phyloP scores from a whole-genome alignment of 2,888 invertebrate genomes.

The Metopia argyrocephala region DNA sequence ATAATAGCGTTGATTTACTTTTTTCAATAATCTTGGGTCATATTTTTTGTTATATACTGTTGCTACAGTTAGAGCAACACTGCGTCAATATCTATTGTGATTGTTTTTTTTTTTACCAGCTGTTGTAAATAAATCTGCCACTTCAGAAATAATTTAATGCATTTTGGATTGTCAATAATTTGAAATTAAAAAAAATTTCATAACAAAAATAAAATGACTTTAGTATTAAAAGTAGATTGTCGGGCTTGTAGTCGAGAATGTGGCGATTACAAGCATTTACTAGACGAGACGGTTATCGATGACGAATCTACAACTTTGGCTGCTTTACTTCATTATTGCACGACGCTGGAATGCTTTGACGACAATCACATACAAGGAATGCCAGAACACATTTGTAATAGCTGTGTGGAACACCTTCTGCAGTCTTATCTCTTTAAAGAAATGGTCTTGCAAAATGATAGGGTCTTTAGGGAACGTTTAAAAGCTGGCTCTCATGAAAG shows the following conservation, averaged over 20 bases:
- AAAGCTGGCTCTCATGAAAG: constrained; percentile 64
- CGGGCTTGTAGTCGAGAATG: constrained; percentile 73
- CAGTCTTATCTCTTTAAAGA: constrained; percentile 72
- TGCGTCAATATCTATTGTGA: constrained; percentile 15
- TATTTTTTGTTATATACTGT: neutral
- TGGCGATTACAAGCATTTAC: constrained; percentile 69
- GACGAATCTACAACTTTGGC: constrained; percentile 74
- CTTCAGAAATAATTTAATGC: constrained; percentile 9
- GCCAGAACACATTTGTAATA: constrained; percentile 73
- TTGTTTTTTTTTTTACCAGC: neutral
- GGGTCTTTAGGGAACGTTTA: constrained; percentile 67
- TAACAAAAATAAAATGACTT: constrained; percentile 35
- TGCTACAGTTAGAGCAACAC: neutral
- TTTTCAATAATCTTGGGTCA: no score
- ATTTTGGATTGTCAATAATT: constrained; percentile 5
- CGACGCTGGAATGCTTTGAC: constrained; percentile 66
- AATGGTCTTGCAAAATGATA: constrained; percentile 70
- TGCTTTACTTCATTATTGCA: constrained; percentile 70
- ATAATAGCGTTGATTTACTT: no score
- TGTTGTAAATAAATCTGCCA: constrained; percentile 6
- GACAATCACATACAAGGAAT: constrained; percentile 69
- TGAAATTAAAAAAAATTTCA: neutral
- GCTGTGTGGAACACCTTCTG: constrained; percentile 69
- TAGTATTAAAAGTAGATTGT: constrained; percentile 69
- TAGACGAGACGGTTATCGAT: constrained; percentile 69